A percentile compares a stretch with the other conserved stretches of the same genome.
Conservation (phyloP, 2,113 vertebrate genomes). For the Phyllostomus discolor region DNA sequence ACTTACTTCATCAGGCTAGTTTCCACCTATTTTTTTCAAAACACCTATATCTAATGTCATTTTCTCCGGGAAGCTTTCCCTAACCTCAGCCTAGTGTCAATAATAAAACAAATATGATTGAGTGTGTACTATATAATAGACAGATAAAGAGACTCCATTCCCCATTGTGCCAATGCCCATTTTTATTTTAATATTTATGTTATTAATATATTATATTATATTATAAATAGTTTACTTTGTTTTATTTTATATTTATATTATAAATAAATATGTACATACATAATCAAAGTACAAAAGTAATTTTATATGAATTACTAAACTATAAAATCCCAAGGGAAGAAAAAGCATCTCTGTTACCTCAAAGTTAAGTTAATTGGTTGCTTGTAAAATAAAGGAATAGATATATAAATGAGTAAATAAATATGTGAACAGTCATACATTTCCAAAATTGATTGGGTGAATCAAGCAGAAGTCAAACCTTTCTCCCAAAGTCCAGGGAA, state of each 20-base stretch:
- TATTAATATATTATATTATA: not conserved
- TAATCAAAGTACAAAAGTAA: not conserved
- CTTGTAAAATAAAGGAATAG: not conserved
- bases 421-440: not conserved
- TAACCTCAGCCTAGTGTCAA: not conserved
- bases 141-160: not conserved
- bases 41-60: not conserved
- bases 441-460: not conserved
- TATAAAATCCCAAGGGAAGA: not conserved
- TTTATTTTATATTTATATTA: not conserved
- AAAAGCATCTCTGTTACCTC: not conserved
- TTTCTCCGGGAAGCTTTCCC: not conserved
- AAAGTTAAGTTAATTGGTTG: not conserved
- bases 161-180: not conserved
- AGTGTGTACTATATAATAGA: not conserved
- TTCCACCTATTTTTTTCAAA: not conserved
- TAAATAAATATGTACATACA: not conserved
- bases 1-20: not conserved
- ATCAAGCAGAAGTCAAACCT: not conserved
- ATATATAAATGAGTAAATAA: not conserved
- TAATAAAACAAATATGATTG: not conserved
- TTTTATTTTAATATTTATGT: not conserved
- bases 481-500: not conserved
- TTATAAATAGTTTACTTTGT: not conserved
- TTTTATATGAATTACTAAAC: not conserved